A percentile compares a stretch with the other conserved stretches of the same genome.
phyloP scores from a whole-genome alignment of 64 coral and sea anemone species.

The Pocillopora verrucosa region DNA sequence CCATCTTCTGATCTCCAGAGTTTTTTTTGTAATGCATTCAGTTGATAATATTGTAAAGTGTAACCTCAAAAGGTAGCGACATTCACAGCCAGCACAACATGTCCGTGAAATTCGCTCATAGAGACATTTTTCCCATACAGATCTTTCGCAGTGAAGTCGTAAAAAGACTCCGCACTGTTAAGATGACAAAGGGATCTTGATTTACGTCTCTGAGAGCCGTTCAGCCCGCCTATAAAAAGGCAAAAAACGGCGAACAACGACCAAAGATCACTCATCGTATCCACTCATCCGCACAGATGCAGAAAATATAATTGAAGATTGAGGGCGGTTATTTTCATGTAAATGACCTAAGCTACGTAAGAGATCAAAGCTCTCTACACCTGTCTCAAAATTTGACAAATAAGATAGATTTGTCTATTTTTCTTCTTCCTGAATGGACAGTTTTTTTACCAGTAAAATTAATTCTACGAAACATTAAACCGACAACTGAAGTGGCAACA shows the following conservation, averaged over 20 bases:
- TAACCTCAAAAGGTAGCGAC: constrained; percentile 86
- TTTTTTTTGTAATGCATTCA: constrained; percentile 84
- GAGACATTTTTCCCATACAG: constrained; percentile 36
- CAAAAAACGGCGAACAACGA: constrained; percentile 9
- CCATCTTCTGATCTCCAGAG: constrained; percentile 1
- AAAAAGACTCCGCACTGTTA: constrained; percentile 29
- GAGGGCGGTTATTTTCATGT: background rate
- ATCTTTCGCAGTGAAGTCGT: constrained; percentile 50
- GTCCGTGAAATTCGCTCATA: constrained; percentile 48
- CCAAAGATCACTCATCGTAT: background rate
- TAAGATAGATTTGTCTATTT: background rate
- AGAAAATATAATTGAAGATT: background rate
- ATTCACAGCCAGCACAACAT: constrained; percentile 77
- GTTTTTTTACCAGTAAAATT: background rate
- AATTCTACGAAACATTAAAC: too few relatives aligned
- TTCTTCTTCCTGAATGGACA: background rate
- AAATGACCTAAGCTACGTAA: background rate
- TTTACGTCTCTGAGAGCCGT: constrained; percentile 5
- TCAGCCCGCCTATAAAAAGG: constrained; percentile 7
- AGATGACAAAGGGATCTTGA: background rate
- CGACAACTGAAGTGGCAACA: too few relatives aligned
- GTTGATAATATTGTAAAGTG: constrained; percentile 60
- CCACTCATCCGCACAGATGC: background rate
- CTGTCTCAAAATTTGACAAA: background rate
- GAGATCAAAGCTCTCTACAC: background rate